phyloP scores from a whole-genome alignment of 2,888 invertebrate species.

The Philonicus albiceps region DNA sequence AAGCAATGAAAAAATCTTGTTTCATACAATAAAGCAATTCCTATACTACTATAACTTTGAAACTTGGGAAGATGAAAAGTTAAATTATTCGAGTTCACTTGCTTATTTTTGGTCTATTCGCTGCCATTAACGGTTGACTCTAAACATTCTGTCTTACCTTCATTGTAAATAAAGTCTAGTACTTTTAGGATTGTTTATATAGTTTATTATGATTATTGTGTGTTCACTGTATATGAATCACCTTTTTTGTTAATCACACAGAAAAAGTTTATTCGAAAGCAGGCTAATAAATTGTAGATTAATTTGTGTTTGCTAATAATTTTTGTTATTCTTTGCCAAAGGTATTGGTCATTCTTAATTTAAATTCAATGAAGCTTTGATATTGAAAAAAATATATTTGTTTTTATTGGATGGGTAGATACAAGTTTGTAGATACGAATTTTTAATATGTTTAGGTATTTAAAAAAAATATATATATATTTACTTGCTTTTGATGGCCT shows the following conservation, averaged over 20 bases:
- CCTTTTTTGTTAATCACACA: not conserved
- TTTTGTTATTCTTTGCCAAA: not conserved
- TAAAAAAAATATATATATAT: not conserved
- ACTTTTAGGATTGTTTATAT: not conserved
- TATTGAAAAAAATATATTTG: not conserved
- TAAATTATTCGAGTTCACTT: not conserved
- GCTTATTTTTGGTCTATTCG: not conserved
- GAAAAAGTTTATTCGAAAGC: not conserved
- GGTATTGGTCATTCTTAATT: not conserved
- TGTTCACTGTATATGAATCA: not conserved
- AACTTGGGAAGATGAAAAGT: not conserved
- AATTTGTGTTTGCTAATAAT: not conserved
- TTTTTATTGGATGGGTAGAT: not conserved
- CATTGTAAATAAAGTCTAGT: not conserved
- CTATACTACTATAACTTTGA: not conserved
- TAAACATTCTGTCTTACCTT: not conserved
- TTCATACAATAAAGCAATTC: not conserved
- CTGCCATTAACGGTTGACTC: not conserved
- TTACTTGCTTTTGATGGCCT: not conserved
- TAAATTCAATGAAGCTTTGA: not conserved
- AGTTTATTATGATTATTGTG: not conserved
- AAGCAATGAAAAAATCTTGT: not conserved
- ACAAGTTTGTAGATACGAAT: not conserved
- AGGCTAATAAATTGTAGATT: not conserved
- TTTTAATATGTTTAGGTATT: not conserved